Conservation (phyloP, 2,113 vertebrate species). For the Phalacrocorax pelagicus region DNA sequence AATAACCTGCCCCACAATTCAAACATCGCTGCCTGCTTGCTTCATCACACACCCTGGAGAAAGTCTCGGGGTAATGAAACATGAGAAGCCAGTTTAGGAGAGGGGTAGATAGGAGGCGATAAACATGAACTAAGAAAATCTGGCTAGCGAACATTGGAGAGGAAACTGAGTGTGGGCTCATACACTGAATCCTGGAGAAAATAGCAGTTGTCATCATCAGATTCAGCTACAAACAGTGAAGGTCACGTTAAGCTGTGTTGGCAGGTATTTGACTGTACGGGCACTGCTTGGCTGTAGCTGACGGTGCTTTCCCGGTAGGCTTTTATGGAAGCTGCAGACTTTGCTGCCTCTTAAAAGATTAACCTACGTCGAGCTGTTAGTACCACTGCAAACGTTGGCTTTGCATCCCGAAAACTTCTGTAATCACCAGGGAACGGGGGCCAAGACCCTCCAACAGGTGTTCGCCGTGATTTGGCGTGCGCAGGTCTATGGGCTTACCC, state of each 20-base stretch:
- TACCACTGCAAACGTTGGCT: neutral
- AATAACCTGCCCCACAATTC: neutral
- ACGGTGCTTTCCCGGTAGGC: neutral
- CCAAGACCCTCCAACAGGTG: neutral
- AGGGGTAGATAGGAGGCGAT: neutral
- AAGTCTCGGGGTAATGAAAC: neutral
- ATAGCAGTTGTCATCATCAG: neutral
- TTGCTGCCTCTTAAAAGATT: neutral
- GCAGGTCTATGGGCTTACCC: neutral
- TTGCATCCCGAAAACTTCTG: rapidly evolving
- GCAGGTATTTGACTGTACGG: neutral
- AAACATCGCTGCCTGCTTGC: neutral
- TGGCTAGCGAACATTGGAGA: neutral
- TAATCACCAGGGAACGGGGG: neutral
- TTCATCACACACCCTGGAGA: neutral
- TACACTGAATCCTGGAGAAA: neutral
- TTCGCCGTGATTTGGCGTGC: neutral
- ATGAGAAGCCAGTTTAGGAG: neutral
- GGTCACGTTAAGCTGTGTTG: neutral
- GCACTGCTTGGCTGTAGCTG: neutral
- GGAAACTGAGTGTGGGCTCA: neutral
- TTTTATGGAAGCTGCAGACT: neutral
- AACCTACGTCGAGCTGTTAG: neutral
- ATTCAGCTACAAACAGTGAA: neutral
- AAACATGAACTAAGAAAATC: neutral